A percentile compares a stretch with the other conserved stretches of the same genome.
phyloP scores from a whole-genome alignment of 53 echinoderm and acorn worm genomes.

The Glandiceps talaboti region DNA sequence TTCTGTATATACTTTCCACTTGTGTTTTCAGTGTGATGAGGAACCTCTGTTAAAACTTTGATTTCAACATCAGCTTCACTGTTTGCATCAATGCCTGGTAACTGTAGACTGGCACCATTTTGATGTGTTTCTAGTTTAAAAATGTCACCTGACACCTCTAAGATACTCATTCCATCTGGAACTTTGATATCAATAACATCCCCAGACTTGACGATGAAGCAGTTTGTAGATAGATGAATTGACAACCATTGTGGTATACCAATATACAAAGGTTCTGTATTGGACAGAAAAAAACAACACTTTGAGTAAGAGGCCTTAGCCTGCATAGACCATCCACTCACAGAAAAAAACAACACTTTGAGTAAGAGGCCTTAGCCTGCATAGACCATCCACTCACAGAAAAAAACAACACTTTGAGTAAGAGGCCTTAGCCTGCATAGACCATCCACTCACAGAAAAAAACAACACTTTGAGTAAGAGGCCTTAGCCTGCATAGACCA shows the following conservation, averaged over 20 bases:
- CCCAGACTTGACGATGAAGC: slow-evolving; percentile 34
- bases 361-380: too few species aligned
- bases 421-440: too few species aligned
- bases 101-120: slow-evolving; percentile 18
- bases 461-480: too few species aligned
- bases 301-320: too few species aligned
- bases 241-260: slow-evolving; percentile 65
- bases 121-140: slow-evolving; percentile 24
- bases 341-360: too few species aligned
- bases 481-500: too few species aligned
- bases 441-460: too few species aligned
- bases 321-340: too few species aligned
- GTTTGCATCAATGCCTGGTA: slow-evolving; percentile 26
- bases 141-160: slow-evolving; percentile 24
- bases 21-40: not conserved
- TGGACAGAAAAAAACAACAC: too few species aligned
- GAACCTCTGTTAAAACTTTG: slow-evolving; percentile 7
- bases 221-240: slow-evolving; percentile 53
- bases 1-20: not conserved
- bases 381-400: too few species aligned
- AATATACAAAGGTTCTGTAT: slow-evolving; percentile 25
- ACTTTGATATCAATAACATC: slow-evolving; percentile 48
- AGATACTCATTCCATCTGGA: slow-evolving; percentile 36
- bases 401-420: too few species aligned
- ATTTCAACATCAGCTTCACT: slow-evolving; percentile 20